Evolutionary conservation across 2,113 vertebrate genomes (phyloP).

Genomic region (Xerus inauris): DNA sequence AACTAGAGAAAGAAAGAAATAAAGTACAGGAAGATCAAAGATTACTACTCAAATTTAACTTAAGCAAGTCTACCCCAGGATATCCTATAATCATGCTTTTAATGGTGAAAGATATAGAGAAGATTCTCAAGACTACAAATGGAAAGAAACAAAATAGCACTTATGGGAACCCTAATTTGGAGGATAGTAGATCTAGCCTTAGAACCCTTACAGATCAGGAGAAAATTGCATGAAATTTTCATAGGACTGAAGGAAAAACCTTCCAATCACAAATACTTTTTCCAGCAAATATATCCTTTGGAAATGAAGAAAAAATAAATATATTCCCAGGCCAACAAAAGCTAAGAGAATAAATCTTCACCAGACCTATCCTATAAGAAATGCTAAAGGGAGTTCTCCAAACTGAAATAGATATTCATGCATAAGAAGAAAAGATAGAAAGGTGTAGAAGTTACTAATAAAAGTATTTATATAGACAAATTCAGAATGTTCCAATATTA

Average conservation of each 20-base stretch:
- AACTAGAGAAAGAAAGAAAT: neutral
- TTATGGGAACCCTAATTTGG: neutral
- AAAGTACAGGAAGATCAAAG: neutral
- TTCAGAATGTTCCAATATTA: too few species aligned
- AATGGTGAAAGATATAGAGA: neutral
- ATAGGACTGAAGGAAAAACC: neutral
- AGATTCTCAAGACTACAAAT: neutral
- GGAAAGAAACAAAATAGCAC: neutral
- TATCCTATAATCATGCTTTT: neutral
- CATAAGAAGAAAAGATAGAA: too few species aligned
- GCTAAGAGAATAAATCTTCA: neutral
- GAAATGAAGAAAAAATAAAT: neutral
- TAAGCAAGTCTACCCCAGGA: neutral
- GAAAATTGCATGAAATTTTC: neutral
- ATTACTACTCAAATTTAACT: neutral
- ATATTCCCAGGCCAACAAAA: neutral
- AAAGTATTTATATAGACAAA: too few species aligned
- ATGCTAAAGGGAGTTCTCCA: too few species aligned
- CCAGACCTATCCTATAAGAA: too few species aligned
- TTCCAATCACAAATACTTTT: neutral
- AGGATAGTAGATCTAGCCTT: neutral
- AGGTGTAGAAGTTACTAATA: too few species aligned
- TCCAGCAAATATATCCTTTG: neutral
- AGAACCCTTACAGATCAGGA: neutral
- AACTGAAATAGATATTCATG: too few species aligned